These are phyloP conservation scores for Astropecten irregularis DNA, from an alignment of 53 echinoderm and acorn worm genomes.

Conservation along the genomic window DNA sequence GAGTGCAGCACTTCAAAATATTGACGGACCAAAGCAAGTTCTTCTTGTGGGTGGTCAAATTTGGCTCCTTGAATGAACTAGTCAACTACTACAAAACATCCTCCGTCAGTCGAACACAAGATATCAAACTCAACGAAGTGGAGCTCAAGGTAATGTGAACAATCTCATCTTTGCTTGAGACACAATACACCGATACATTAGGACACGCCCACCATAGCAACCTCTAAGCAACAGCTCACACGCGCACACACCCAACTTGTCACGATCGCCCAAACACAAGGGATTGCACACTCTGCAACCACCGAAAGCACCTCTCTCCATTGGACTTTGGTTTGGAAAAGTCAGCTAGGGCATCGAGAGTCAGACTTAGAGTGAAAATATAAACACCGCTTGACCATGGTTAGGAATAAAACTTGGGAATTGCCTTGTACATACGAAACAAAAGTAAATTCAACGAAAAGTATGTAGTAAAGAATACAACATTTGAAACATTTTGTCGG, in stretches of 20 bases:
- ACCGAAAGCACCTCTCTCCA: too few species aligned
- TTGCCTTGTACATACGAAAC: too few species aligned
- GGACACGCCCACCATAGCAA: neutral
- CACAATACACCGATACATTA: neutral
- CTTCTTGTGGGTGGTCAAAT: conserved; percentile 94
- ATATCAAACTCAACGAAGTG: conserved; percentile 40
- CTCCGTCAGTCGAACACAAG: conserved; percentile 86
- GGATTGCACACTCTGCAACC: too few species aligned
- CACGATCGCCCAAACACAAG: too few species aligned
- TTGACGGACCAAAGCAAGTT: conserved; percentile 84
- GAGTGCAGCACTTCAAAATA: conserved; percentile 94
- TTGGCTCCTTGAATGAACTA: conserved; percentile 88
- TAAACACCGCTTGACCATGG: neutral
- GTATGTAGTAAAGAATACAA: too few species aligned
- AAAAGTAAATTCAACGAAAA: too few species aligned
- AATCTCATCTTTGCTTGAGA: neutral
- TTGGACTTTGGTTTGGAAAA: too few species aligned
- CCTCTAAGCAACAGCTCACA: neutral
- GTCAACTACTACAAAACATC: conserved; percentile 73
- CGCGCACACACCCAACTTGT: too few species aligned
- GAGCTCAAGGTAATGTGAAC: neutral
- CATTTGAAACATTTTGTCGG: too few species aligned
- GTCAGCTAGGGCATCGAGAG: too few species aligned
- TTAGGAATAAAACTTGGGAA: too few species aligned
- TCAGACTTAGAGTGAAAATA: too few species aligned